Base-by-base conservation (phyloP, 2,113 vertebrate species). In the Heterochromis multidens region DNA sequence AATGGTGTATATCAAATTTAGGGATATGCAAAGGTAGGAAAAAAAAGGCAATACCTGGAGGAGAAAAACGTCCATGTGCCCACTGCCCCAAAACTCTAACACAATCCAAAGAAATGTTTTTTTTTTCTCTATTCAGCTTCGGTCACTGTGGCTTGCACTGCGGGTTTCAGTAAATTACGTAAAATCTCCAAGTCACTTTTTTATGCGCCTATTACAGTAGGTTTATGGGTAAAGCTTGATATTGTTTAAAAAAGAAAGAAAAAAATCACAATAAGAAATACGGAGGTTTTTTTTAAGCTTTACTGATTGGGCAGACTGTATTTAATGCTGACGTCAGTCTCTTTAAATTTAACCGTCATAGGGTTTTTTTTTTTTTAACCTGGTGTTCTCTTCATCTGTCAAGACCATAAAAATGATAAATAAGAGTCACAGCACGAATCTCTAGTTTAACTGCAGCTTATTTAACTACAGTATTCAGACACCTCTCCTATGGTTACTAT, bases 291-390 rank as follows among this genome's bases (percentile, higher is more conserved):
- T 40, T 43, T 13, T 13, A 4, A 43, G 40, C 63, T 67, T 67
- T 67, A 67, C 7, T 1, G 37, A 27, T 46, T 1, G 12, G n/a
- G n/a, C 7, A 23, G n/a, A 67, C 4, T 43, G 14, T 8, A 25
- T 25, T 10, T 14, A 43, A 21, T 27, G 40, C 37, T 25, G 37
- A 10, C 12, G 40, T 43, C 3, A 43, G 37, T 43, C 63, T 25
- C 13, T 67, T 25, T 25, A 1, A 25, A 67, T 25, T 7, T 67
- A 67, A 67, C n/a, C 2, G 63, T 43, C 7, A 0, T 12, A 40
- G 13, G 13, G 8, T 43, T 1, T 2, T 63, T 58, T 65, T 67
- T 16, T 1, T n/a, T n/a, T n/a, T n/a, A n/a, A 65, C 16, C 63
- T 43, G 23, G 35, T 43, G 2, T 43, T 67, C 37, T 43, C 40